Evolutionary conservation across 2,113 vertebrate genomes (phyloP), one percentile per base, ranked within the genome.

Genomic region (Cygnus atratus): DNA sequence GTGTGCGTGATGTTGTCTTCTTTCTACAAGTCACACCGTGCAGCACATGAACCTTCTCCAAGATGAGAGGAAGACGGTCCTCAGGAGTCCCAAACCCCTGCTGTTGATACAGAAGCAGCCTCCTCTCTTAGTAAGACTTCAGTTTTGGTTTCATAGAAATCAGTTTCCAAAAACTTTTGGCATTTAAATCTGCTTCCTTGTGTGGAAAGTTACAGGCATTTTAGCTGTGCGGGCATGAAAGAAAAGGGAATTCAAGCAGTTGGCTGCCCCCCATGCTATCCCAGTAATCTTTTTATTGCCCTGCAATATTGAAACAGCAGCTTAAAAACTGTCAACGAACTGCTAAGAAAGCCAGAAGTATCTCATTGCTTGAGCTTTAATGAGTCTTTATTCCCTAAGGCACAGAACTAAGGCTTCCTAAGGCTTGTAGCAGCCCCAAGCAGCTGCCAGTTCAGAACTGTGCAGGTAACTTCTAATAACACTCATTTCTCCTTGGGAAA

Each of bases 281-380:
- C 29, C 43, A 83, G 74, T 19, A 57, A n/a, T 12, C 19, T 72
- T 65, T 75, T 67, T 68, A 87, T 58, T 86, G 54, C 52, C 13
- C 24, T 71, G 31, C 35, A 73, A n/a, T 73, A 70, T 18, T 82
- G 79, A 90, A 91, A 86, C 15, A 91, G 62, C 52, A 90, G 66
- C 61, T 90, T 90, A 87, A 92, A 86, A 92, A 33, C 50, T 86
- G 74, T 66, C 46, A 83, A 79, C 50, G 80, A 82, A 31, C 18
- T 66, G 66, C 58, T 37, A 85, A 86, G 89, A 80, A 88, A 79
- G 57, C 11, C 33, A 70, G 73, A 79, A 72, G 33, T 70, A 58
- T 68, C 41, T 87, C 17, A 63, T 13, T 90, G 68, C 46, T 70
- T 82, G 79, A 57, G 65, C 35, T 84, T 76, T 91, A 91, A 85